phyloP scores from a whole-genome alignment of 1,140 invertebrate species.

The Neodiprion virginianus region DNA sequence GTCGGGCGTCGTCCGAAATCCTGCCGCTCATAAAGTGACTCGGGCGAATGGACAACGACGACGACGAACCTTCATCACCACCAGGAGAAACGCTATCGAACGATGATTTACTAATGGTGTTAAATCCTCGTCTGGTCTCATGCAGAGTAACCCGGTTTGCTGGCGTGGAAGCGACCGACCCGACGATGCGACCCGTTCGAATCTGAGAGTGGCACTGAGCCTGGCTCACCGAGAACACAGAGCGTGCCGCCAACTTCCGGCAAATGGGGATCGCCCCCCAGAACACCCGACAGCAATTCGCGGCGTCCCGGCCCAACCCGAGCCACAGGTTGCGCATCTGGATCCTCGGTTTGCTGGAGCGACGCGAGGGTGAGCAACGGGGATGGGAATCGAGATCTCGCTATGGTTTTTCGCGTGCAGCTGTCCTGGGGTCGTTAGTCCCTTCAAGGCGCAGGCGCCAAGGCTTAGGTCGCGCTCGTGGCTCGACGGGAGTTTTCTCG shows the following conservation, averaged over 20 bases:
- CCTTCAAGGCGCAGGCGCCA: not conserved
- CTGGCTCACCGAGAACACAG: slow-evolving; percentile 44
- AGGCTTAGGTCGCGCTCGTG: not conserved
- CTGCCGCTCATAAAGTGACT: no score
- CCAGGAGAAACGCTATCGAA: no score
- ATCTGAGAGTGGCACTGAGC: slow-evolving; percentile 56
- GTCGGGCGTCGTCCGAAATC: no score
- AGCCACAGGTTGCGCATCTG: slow-evolving; percentile 59
- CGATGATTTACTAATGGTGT: not conserved
- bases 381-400: not conserved
- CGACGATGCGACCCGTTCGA: slow-evolving; percentile 43
- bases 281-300: slow-evolving; percentile 42
- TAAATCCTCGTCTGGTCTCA: no score
- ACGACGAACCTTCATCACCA: no score
- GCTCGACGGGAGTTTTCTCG: not conserved
- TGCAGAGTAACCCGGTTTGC: not conserved
- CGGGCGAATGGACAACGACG: no score
- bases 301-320: slow-evolving; percentile 48
- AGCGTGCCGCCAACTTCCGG: slow-evolving; percentile 43
- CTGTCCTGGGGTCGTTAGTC: not conserved
- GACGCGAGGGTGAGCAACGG: slow-evolving; percentile 7
- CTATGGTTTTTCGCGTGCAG: not conserved
- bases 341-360: slow-evolving; percentile 35
- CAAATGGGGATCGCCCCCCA: slow-evolving; percentile 32
- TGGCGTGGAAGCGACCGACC: not conserved